Conservation (phyloP, 2,797 vertebrate species). For the Pangasius macronema region DNA sequence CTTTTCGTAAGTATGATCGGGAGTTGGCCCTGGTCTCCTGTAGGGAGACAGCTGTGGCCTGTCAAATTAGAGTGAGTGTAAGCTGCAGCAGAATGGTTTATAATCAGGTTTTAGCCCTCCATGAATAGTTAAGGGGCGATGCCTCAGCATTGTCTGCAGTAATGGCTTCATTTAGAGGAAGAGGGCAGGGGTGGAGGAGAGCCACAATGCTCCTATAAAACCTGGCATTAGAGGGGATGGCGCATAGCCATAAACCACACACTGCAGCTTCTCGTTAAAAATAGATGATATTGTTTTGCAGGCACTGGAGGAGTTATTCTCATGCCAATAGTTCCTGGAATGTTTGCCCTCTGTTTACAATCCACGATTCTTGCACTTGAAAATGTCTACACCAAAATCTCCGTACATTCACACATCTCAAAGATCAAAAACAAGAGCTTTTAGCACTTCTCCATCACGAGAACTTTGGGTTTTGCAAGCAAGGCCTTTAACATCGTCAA, state of each 20-base stretch:
- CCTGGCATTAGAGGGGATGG: slow-evolving; percentile 29
- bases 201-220: slow-evolving; percentile 47
- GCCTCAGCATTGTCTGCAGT: slow-evolving; percentile 44
- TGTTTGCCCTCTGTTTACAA: slow-evolving; percentile 26
- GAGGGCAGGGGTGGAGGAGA: slow-evolving; percentile 44
- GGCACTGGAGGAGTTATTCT: slow-evolving; percentile 34
- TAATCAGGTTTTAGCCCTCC: slow-evolving; percentile 46
- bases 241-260: slow-evolving; percentile 44
- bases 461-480: not conserved
- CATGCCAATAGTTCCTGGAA: slow-evolving; percentile 39
- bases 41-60: slow-evolving; percentile 35
- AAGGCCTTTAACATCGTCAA: not conserved
- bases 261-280: slow-evolving; percentile 50
- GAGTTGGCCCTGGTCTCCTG: slow-evolving; percentile 25
- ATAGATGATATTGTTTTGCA: slow-evolving; percentile 51
- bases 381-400: not conserved
- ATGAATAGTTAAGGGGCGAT: slow-evolving; percentile 44
- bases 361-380: not conserved
- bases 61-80: slow-evolving; percentile 32
- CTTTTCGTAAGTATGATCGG: not conserved
- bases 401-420: not conserved
- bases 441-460: not conserved
- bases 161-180: slow-evolving; percentile 50
- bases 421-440: not conserved
- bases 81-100: slow-evolving; percentile 35